phyloP scores from a whole-genome alignment of 1,140 invertebrate species.

The Hylyphantes graminicola region DNA sequence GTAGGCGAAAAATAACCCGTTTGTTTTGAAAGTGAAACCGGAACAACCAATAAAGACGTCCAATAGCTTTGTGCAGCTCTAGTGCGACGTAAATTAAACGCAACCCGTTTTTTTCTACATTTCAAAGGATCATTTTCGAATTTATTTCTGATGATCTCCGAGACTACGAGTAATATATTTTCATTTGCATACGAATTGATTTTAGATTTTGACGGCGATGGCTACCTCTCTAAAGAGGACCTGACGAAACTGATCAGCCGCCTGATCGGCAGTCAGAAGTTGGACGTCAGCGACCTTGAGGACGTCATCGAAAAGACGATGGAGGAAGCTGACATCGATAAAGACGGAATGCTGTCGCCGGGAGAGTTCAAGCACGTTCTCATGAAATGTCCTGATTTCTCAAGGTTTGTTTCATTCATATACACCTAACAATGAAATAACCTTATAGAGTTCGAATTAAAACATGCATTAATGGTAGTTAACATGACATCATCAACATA shows the following conservation, averaged over 20 bases:
- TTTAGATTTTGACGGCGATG: constrained; percentile 67
- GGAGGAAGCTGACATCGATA: constrained; percentile 91
- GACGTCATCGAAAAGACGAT: constrained; percentile 73
- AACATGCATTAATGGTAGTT: too few species aligned
- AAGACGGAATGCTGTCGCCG: constrained; percentile 90
- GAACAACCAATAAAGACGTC: too few species aligned
- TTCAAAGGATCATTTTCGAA: too few species aligned
- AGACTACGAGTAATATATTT: too few species aligned
- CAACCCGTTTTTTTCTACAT: too few species aligned
- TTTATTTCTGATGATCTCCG: background rate
- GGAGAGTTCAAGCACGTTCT: constrained; percentile 97
- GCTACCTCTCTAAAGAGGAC: constrained; percentile 72
- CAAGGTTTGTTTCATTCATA: constrained; percentile 11
- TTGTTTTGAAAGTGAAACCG: too few species aligned
- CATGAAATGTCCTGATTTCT: constrained; percentile 89
- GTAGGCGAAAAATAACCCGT: too few species aligned
- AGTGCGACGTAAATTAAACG: too few species aligned
- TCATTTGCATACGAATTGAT: background rate
- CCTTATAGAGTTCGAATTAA: too few species aligned
- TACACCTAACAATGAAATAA: too few species aligned
- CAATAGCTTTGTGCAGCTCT: too few species aligned
- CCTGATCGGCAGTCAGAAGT: constrained; percentile 9
- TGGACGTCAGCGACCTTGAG: constrained; percentile 24
- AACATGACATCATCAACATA: too few species aligned
- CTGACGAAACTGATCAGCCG: constrained; percentile 66